Evolutionary conservation across 2,888 invertebrate genomes (phyloP), one percentile per base, ranked within the genome.

Genomic region (Amphimallon solstitiale): DNA sequence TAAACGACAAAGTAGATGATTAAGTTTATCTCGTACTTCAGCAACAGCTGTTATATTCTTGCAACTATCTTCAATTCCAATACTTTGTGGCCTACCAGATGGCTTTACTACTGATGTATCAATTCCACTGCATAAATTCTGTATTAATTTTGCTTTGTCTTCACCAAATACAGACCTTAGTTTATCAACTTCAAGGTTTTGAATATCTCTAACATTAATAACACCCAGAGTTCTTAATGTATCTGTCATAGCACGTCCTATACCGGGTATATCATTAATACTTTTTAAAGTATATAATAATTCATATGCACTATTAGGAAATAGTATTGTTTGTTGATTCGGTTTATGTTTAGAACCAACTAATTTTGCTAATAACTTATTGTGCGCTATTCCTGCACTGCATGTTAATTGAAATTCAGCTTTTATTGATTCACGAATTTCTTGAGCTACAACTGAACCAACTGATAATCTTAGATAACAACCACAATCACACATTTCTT

Each of bases 361-460:
- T 69, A 95, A 82, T 83, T 95, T 95, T 1, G 94, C 91, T 76
- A 94, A 80, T 66, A 94, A 81, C 82, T 95, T 95, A 80, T 94
- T 95, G 75, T 93, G 91, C 34, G 92, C 90, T 68, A 94, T 87
- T 52, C 95, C 95, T 35, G 93, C 93, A 84, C 93, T 92, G 73
- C 89, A 89, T 1, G 93, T 93, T 67, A 93, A 86, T 59, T 90
- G 88, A 71, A 94, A 83, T 70, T 91, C 89, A 65, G 86, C 84
- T 71, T 84, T 85, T 72, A 94, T 85, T 73, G 87, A 87, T 69
- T 89, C 84, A 60, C 94, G 86, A 77, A 94, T 92, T 77, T 93
- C 91, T 74, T 87, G 86, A 21, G 94, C 93, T 74, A 95, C 88
- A 74, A 87, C 86, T 70, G 91, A 88, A 72, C 92, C 94, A 72